Percentiles rank a stretch among this genome's conserved stretches.
phyloP scores from a whole-genome alignment of 1,140 invertebrate genomes.

The Cyphomyrmex costatus region DNA sequence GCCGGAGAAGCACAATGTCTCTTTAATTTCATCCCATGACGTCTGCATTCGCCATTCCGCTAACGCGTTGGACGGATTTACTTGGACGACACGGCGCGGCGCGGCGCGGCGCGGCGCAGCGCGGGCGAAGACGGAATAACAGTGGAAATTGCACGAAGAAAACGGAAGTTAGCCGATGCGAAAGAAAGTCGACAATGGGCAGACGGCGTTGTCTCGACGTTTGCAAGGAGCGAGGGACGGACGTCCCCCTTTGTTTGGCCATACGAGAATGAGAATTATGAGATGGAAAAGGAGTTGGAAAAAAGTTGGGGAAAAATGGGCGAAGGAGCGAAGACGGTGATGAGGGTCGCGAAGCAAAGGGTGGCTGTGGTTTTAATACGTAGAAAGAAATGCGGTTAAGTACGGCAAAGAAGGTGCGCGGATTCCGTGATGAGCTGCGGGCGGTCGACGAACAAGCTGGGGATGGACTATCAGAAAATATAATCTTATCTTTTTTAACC shows the following conservation, averaged over 20 bases:
- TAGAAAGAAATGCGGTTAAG: conserved; percentile 42
- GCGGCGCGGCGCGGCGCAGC: not conserved
- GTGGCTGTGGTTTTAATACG: conserved; percentile 28
- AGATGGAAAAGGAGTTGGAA: conserved; percentile 59
- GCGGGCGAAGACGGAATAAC: conserved; percentile 45
- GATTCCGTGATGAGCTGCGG: conserved; percentile 32
- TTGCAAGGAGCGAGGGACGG: conserved; percentile 49
- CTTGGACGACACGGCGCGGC: not conserved
- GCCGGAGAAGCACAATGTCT: conserved; percentile 44
- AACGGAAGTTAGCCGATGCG: conserved; percentile 64
- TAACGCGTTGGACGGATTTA: conserved; percentile 23
- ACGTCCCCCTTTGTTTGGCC: conserved; percentile 55
- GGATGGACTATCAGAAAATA: conserved; percentile 40
- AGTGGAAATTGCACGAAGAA: conserved; percentile 51
- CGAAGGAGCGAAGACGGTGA: conserved; percentile 10
- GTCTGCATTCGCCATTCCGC: conserved; percentile 20
- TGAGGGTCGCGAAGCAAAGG: not conserved
- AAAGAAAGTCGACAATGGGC: conserved; percentile 66
- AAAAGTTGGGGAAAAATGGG: conserved; percentile 54
- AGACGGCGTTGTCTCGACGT: conserved; percentile 62
- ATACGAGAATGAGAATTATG: conserved; percentile 64
- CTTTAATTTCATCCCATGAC: conserved; percentile 59
- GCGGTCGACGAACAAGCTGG: not conserved
- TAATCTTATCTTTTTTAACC: conserved; percentile 32
- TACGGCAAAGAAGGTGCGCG: conserved; percentile 24